Evolutionary conservation across 2,797 vertebrate genomes (phyloP).

Genomic region (Telmatherina bonti): DNA sequence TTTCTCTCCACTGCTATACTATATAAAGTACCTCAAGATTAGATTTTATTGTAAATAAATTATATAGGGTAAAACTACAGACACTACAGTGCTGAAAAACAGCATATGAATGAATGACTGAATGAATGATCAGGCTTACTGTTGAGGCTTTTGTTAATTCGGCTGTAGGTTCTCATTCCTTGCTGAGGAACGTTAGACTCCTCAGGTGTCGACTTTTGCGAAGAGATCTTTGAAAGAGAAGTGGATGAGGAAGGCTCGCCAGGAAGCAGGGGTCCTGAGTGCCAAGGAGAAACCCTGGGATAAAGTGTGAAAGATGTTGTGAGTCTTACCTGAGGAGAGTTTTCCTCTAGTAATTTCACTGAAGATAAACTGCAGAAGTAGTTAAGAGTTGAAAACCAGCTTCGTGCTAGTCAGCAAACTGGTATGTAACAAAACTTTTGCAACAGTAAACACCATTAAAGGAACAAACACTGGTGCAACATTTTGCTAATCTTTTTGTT

Average conservation of each 20-base stretch:
- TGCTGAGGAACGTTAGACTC: conserved; percentile 38
- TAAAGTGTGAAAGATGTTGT: conserved; percentile 51
- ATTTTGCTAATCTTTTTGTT: not conserved
- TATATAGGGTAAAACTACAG: not conserved
- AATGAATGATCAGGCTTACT: conserved; percentile 81
- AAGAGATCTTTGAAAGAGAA: conserved; percentile 53
- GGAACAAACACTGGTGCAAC: not conserved
- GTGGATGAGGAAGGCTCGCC: conserved; percentile 50
- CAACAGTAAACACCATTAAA: too few species aligned
- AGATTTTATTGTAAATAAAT: not conserved
- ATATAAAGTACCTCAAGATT: not conserved
- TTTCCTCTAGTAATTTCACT: conserved; percentile 82
- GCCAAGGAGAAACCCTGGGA: conserved; percentile 39
- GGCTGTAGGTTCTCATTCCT: conserved; percentile 79
- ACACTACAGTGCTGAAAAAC: not conserved
- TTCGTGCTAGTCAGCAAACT: not conserved
- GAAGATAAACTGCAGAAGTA: conserved; percentile 81
- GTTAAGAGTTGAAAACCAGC: not conserved
- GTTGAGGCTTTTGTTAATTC: conserved; percentile 81
- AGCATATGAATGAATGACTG: not conserved
- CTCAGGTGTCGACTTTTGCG: conserved; percentile 54
- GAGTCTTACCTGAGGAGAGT: conserved; percentile 57
- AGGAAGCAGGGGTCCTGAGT: conserved; percentile 72
- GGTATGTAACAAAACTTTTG: not conserved
- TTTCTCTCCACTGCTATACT: not conserved